These are phyloP conservation scores for Gadus macrocephalus DNA, from an alignment of 2,113 vertebrate species.

Conservation along the genomic window DNA sequence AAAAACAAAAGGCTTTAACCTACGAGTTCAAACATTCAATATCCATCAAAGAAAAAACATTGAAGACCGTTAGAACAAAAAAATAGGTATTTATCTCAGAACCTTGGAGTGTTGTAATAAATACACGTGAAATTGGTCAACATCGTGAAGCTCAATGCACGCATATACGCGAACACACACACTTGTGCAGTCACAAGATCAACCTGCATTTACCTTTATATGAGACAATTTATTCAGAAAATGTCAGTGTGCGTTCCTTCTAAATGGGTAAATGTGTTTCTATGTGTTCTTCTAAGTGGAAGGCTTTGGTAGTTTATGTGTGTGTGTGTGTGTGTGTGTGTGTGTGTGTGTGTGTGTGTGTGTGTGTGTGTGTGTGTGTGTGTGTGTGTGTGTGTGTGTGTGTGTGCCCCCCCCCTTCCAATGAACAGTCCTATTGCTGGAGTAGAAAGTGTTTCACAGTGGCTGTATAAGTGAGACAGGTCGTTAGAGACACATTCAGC, in stretches of 20 bases:
- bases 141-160: slow-evolving; percentile 35
- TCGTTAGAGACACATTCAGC: slow-evolving; percentile 21
- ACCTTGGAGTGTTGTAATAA: slow-evolving; percentile 82
- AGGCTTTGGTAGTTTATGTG: slow-evolving; percentile 64
- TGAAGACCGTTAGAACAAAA: slow-evolving; percentile 52
- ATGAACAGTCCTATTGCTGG: slow-evolving; percentile 56
- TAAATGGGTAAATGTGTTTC: neutral
- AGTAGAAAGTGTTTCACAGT: slow-evolving; percentile 52
- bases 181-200: neutral
- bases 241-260: no score
- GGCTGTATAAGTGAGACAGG: slow-evolving; percentile 47
- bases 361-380: no score
- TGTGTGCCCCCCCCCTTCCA: slow-evolving; percentile 10
- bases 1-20: slow-evolving; percentile 2
- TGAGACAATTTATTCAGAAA: slow-evolving; percentile 31
- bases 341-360: no score
- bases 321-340: no score
- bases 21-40: slow-evolving; percentile 24
- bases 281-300: slow-evolving; percentile 37
- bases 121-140: slow-evolving; percentile 69
- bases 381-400: no score
- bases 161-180: slow-evolving; percentile 6
- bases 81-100: slow-evolving; percentile 69
- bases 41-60: slow-evolving; percentile 11
- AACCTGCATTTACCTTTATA: slow-evolving; percentile 8